Evolutionary conservation across 2,797 vertebrate species (phyloP).

Genomic region (Gymnocypris eckloni): DNA sequence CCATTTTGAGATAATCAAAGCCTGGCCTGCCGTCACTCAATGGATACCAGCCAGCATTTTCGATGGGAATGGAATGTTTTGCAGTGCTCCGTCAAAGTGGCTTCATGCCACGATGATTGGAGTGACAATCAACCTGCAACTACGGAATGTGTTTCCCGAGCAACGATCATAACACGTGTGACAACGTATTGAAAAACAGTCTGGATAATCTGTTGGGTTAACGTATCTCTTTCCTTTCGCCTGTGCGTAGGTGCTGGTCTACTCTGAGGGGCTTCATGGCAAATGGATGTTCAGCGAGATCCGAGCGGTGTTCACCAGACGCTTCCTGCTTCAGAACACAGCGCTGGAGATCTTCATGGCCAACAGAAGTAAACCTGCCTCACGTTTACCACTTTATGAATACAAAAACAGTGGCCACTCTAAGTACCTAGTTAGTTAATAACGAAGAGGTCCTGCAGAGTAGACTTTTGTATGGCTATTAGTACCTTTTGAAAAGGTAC

Average conservation of each 20-base stretch:
- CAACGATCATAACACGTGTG: constrained; percentile 30
- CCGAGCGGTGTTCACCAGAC: constrained; percentile 93
- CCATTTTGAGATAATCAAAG: constrained; percentile 38
- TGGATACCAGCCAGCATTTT: constrained; percentile 36
- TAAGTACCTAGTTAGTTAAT: background rate
- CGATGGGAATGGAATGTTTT: constrained; percentile 33
- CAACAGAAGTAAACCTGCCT: constrained; percentile 87
- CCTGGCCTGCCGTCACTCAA: constrained; percentile 5
- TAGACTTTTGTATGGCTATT: background rate
- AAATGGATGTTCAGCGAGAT: constrained; percentile 99
- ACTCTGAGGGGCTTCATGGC: constrained; percentile 95
- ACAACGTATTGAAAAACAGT: background rate
- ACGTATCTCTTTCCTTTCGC: background rate
- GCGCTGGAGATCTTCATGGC: constrained; percentile 98
- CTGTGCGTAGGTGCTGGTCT: constrained; percentile 85
- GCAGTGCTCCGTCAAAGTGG: constrained; percentile 7
- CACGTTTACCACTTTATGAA: constrained; percentile 10
- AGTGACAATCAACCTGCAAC: constrained; percentile 29
- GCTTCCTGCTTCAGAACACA: constrained; percentile 93
- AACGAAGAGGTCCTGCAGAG: background rate
- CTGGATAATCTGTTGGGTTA: constrained; percentile 3
- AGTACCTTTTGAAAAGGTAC: background rate
- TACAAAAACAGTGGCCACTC: background rate
- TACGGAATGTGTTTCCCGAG: constrained; percentile 28
- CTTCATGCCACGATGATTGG: constrained; percentile 13